Conservation (phyloP, 2,888 invertebrate species). For the Dendrolimus pini region DNA sequence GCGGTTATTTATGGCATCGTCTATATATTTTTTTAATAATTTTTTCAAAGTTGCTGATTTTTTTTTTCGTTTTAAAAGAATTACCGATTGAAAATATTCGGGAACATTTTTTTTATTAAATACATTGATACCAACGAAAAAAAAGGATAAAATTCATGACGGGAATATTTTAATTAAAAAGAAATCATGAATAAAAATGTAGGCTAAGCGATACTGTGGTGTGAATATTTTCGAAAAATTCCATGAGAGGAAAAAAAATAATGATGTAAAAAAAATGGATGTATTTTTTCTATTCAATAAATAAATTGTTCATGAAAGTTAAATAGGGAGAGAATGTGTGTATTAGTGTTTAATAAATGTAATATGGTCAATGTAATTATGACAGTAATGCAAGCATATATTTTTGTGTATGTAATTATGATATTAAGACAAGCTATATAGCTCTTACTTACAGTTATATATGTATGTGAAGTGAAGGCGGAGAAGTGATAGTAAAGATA, state of each 20-base stretch:
- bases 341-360: conserved; percentile 1
- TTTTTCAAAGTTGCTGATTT: too few species aligned
- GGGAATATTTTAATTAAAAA: conserved; percentile 14
- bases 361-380: not conserved
- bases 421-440: too few species aligned
- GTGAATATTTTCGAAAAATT: conserved; percentile 42
- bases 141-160: not conserved
- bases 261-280: conserved; percentile 29
- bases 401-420: too few species aligned
- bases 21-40: too few species aligned
- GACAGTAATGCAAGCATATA: not conserved
- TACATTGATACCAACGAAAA: not conserved
- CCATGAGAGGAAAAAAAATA: conserved; percentile 14
- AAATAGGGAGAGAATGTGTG: conserved; percentile 33
- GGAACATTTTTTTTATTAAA: too few species aligned
- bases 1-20: too few species aligned
- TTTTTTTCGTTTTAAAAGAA: too few species aligned
- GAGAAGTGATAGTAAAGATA: too few species aligned
- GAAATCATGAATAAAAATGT: conserved; percentile 20
- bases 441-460: too few species aligned
- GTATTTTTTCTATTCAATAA: conserved; percentile 46
- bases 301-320: conserved; percentile 31
- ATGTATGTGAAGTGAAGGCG: too few species aligned
- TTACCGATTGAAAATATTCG: too few species aligned
- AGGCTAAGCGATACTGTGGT: conserved; percentile 32